phyloP scores from a whole-genome alignment of 1,140 invertebrate genomes.

The Asbolus verrucosus region DNA sequence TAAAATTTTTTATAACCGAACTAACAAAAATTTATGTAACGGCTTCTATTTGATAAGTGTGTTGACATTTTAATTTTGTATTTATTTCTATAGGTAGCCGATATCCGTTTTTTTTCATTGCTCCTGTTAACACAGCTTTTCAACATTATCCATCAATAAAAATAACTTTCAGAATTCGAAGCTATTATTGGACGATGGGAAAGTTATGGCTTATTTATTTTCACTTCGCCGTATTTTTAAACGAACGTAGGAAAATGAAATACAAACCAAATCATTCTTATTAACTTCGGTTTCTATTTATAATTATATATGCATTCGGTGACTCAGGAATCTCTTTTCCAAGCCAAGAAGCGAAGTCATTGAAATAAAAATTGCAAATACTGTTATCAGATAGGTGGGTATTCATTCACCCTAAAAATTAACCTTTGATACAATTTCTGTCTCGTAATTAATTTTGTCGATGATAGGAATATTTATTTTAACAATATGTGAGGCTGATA shows the following conservation, averaged over 20 bases:
- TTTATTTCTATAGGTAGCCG: not conserved
- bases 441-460: too few species aligned
- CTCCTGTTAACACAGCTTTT: conserved; percentile 9
- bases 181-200: not conserved
- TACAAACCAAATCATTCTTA: conserved; percentile 11
- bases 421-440: too few species aligned
- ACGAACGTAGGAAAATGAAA: too few species aligned
- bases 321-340: too few species aligned
- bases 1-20: not conserved
- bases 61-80: not conserved
- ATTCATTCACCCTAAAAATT: too few species aligned
- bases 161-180: conserved; percentile 6
- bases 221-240: conserved; percentile 2
- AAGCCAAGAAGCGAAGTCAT: too few species aligned
- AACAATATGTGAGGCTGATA: too few species aligned
- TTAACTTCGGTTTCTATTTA: conserved; percentile 10
- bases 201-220: conserved; percentile 11
- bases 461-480: too few species aligned
- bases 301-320: too few species aligned
- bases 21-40: not conserved
- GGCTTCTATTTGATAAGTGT: too few species aligned
- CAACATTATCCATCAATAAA: conserved; percentile 1
- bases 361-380: too few species aligned
- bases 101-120: not conserved
- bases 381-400: too few species aligned